These are phyloP conservation scores for Mus spicilegus DNA, from an alignment of 2,113 vertebrate genomes.

Conservation along the genomic window DNA sequence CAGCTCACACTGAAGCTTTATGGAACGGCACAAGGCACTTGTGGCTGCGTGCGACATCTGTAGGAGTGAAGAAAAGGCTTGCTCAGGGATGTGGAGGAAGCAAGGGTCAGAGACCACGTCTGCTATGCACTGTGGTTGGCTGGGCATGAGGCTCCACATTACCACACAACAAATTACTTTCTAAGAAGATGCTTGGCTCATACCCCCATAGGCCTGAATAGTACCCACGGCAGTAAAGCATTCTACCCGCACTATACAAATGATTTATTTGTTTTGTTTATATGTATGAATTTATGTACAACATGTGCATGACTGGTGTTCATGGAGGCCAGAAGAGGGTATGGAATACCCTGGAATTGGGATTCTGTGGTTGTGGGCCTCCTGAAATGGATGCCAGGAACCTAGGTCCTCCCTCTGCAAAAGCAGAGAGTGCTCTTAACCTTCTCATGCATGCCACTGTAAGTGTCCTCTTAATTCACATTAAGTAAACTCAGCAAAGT, in stretches of 20 bases:
- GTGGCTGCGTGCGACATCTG: slow-evolving; percentile 98
- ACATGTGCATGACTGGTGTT: background rate
- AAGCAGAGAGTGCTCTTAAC: background rate
- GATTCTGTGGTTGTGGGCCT: background rate
- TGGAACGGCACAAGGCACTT: slow-evolving; percentile 97
- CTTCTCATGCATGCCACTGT: background rate
- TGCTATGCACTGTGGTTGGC: background rate
- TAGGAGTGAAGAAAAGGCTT: background rate
- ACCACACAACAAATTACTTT: too few species aligned
- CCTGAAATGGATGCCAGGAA: background rate
- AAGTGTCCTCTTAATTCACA: background rate
- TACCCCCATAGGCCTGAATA: background rate
- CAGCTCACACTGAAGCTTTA: slow-evolving; percentile 98
- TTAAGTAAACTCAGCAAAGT: background rate
- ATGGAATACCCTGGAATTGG: background rate
- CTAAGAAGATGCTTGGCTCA: background rate
- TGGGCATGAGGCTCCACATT: background rate
- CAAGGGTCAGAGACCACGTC: background rate
- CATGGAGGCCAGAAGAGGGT: background rate
- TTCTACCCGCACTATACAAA: background rate
- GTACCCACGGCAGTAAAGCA: fast-evolving
- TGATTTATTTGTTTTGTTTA: background rate
- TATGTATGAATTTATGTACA: background rate
- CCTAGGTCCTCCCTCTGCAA: background rate
- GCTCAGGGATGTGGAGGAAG: background rate